Base-by-base conservation (phyloP, 2,888 invertebrate species). In the Anorthoa munda region DNA sequence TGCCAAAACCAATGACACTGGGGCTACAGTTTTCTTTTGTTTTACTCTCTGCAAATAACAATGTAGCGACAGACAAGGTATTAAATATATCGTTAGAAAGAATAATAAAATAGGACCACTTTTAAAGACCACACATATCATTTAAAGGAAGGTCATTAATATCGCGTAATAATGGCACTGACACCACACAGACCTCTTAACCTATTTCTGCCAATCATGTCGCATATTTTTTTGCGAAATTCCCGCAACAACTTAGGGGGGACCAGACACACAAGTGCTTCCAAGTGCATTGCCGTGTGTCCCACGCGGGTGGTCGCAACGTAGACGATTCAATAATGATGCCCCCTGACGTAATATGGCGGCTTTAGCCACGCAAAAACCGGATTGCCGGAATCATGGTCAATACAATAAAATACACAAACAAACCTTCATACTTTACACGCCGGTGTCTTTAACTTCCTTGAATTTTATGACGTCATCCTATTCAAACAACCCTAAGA, bases 271-370 rank as follows among this genome's bases (percentile, higher is more conserved):
- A 84, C 76, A 84, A 90, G 92, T 91, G 91, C 86, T 89, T 81
- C 84, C 83, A 90, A 90, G 90, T 87, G 85, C 84, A 79, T 79
- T 87, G 79, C 93, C 83, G 93, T 94, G 88, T 93, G 93, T 93
- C 93, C 86, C 89, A 74, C 75, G 85, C 93, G 95, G 95, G 95
- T 95, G 95, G 95, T 94, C 95, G 91, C 84, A 83, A 87, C 87
- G 85, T 88, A 92, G 91, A 94, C 92, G 91, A 92, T 93, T 91
- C 93, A 93, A 94, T 94, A 94, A 95, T 94, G 93, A 93, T 87
- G 90, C 86, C 88, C 87, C 87, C 90, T 92, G 92, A 92, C 92
- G 92, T 92, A 93, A 93, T 90, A 87, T 90, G 91, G 87, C 91
- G 91, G 91, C 90, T 89, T 90, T 87, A 87, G 87, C 89, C 86